A percentile compares a stretch with the other conserved stretches of the same genome.
Conservation (phyloP, 2,113 vertebrate species). For the Hippopotamus amphibius region DNA sequence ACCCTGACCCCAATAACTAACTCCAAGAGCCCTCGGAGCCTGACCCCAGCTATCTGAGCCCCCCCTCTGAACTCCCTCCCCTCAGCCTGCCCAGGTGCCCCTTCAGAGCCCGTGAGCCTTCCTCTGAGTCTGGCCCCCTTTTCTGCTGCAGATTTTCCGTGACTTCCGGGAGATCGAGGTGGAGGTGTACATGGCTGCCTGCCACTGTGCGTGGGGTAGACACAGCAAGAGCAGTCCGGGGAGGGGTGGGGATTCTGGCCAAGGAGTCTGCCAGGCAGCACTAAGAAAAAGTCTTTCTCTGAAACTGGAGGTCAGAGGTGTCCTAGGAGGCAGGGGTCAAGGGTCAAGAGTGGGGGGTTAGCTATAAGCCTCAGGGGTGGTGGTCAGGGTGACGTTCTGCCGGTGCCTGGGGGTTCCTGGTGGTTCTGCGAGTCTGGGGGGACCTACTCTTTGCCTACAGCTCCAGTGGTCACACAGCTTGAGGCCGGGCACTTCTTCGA, state of each 20-base stretch:
- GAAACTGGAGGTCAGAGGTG: not conserved
- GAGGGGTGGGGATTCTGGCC: not conserved
- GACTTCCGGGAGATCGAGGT: conserved; percentile 94
- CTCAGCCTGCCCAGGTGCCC: not conserved
- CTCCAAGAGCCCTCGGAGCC: not conserved
- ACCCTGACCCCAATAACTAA: not conserved
- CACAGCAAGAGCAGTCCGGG: accelerated
- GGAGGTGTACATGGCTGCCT: conserved; percentile 86
- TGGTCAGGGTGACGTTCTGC: not conserved
- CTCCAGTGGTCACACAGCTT: conserved; percentile 88
- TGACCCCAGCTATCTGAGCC: not conserved
- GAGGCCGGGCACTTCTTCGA: conserved; percentile 93
- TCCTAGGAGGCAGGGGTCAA: not conserved
- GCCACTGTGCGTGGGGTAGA: conserved; percentile 81
- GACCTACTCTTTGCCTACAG: conserved; percentile 57
- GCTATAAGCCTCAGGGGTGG: accelerated
- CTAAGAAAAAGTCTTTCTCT: not conserved
- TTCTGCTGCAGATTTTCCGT: conserved; percentile 90
- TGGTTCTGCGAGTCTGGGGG: not conserved
- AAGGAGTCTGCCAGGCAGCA: not conserved
- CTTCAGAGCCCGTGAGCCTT: not conserved
- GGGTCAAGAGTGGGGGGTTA: not conserved
- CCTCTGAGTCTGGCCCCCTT: not conserved
- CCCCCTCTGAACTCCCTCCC: not conserved
- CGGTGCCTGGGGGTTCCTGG: not conserved